Conservation (phyloP, 2,113 vertebrate genomes). For the Benthochromis sp. region DNA sequence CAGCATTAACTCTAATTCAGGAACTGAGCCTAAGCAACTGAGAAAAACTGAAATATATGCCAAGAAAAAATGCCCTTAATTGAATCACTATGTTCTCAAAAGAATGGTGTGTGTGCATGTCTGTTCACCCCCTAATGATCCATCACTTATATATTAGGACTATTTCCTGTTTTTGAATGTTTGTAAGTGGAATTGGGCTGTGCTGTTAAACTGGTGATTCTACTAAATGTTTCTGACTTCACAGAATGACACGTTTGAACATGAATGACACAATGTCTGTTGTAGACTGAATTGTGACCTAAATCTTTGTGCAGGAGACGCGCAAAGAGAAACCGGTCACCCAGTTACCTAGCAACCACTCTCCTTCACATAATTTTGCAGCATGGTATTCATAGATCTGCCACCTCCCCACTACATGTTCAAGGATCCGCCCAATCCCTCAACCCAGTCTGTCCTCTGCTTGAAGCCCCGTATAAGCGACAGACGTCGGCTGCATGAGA, state of each 20-base stretch:
- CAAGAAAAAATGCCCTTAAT: neutral
- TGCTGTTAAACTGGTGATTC: neutral
- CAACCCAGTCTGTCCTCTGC: slow-evolving; percentile 44
- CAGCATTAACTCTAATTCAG: neutral
- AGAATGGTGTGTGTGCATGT: slow-evolving; percentile 56
- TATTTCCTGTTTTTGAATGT: neutral
- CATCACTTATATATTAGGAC: neutral
- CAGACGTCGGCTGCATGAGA: slow-evolving; percentile 60
- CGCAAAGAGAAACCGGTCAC: slow-evolving; percentile 44
- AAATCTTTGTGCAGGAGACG: slow-evolving; percentile 49
- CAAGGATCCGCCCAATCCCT: slow-evolving; percentile 3
- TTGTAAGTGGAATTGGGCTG: neutral
- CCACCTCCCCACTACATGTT: slow-evolving; percentile 26
- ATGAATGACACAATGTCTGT: neutral
- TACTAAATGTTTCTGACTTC: slow-evolving; percentile 4
- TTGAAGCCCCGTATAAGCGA: slow-evolving; percentile 58
- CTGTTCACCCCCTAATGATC: slow-evolving; percentile 13
- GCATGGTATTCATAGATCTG: slow-evolving; percentile 57
- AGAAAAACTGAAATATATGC: neutral
- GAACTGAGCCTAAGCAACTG: neutral
- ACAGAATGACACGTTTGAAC: slow-evolving; percentile 28
- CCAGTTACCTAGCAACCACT: slow-evolving; percentile 61
- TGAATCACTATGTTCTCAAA: slow-evolving; percentile 25
- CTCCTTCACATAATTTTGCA: slow-evolving; percentile 35
- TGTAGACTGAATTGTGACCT: slow-evolving; percentile 48